These are phyloP conservation scores for Microtus richardsoni DNA, from an alignment of 2,113 vertebrate genomes.

Conservation along the genomic window DNA sequence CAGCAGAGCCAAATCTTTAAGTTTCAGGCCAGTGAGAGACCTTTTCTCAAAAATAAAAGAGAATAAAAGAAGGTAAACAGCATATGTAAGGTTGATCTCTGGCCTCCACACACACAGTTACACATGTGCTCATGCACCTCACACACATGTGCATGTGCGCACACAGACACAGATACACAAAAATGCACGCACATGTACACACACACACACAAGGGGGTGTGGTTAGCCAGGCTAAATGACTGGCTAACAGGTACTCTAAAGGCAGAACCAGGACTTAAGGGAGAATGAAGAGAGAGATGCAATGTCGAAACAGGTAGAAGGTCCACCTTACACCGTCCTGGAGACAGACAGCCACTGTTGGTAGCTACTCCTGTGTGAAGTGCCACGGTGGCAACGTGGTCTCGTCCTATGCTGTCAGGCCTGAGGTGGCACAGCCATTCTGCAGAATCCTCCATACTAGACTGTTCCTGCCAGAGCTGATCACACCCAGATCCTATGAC, in stretches of 20 bases:
- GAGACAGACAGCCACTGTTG: not conserved
- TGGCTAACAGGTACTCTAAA: not conserved
- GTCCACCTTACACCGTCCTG: fast-evolving
- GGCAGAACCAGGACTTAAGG: not conserved
- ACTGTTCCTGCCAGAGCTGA: not conserved
- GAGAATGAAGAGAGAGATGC: not conserved
- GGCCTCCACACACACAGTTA: not conserved
- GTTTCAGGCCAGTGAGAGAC: not conserved
- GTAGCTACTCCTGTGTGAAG: not conserved
- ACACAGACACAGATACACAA: not conserved
- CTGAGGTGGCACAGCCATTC: not conserved
- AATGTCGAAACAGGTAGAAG: not conserved
- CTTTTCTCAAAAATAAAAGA: not conserved
- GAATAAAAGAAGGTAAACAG: not conserved
- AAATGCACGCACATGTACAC: too few species aligned
- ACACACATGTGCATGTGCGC: too few species aligned
- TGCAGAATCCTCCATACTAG: not conserved
- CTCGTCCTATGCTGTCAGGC: not conserved
- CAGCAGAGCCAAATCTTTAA: not conserved
- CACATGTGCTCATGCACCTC: not conserved
- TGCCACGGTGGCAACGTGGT: not conserved
- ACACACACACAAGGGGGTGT: too few species aligned
- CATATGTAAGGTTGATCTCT: not conserved
- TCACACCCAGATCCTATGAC: not conserved
- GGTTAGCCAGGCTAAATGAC: not conserved